phyloP scores from a whole-genome alignment of 1,140 invertebrate genomes.

The Aphis craccivora region DNA sequence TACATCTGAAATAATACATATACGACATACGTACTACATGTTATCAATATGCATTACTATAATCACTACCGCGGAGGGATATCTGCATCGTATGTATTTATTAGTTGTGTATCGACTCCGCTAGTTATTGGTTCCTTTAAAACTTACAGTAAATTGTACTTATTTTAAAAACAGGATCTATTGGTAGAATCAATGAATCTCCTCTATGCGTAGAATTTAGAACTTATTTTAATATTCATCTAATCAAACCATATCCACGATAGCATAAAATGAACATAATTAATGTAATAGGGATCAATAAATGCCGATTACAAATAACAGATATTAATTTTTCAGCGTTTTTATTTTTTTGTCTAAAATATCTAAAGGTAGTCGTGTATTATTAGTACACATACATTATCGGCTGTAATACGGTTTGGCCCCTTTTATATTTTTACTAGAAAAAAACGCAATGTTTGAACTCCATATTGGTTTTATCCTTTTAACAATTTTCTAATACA shows the following conservation, averaged over 20 bases:
- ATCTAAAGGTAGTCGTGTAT: background rate
- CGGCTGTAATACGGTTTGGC: too few relatives aligned
- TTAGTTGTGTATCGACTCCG: too few relatives aligned
- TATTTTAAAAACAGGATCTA: background rate
- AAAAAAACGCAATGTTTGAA: too few relatives aligned
- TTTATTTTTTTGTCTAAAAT: background rate
- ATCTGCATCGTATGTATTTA: background rate
- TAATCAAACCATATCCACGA: background rate
- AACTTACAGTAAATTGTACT: too few relatives aligned
- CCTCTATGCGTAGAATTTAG: background rate
- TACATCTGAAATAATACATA: background rate
- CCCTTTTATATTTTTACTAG: too few relatives aligned
- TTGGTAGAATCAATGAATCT: background rate
- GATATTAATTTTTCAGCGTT: background rate
- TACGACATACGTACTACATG: too few relatives aligned
- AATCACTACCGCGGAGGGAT: background rate
- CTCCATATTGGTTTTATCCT: too few relatives aligned
- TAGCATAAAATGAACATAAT: background rate
- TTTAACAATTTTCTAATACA: too few relatives aligned
- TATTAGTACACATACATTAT: background rate
- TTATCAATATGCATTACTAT: background rate
- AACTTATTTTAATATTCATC: background rate
- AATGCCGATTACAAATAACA: background rate
- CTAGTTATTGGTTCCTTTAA: background rate
- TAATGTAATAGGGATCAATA: background rate